Evolutionary conservation across 1,140 invertebrate genomes (phyloP), one percentile per base, ranked within the genome.

Genomic region (Hylaeus volcanicus): DNA sequence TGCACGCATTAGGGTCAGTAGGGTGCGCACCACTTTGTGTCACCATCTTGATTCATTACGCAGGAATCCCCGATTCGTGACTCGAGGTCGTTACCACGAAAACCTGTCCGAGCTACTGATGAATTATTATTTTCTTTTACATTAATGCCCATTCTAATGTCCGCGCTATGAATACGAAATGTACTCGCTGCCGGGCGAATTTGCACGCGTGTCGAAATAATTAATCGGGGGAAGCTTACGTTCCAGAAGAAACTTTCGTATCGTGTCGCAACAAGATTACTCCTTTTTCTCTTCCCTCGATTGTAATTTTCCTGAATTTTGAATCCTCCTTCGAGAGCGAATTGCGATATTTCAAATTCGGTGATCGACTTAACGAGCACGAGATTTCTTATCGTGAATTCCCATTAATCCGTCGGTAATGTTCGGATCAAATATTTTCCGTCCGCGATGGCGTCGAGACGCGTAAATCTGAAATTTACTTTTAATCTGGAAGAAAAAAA

Each of bases 21-120:
- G 80, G 73, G 68, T 72, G 74, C 74, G 74, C 74, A 60, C 60
- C 60, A 79, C 55, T 70, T 65, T 63, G 76, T 68, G 61, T 79
- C 74, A 58, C 68, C 69, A 81, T 69, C 77, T 72, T 79, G 66
- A 81, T 75, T 78, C 74, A 76, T 81, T 81, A 81, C 65, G 74
- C 74, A 71, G 66, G 74, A 78, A 78, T 78, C 58, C 60, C 43
- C 11, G 58, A 77, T 78, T 78, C 79, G 74, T 77, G 72, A 81
- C 82, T 56, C 51, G 56, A 15, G 66, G 51, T 63, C 74, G 58
- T 81, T 74, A 69, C 65, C 74, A 64, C 60, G 69, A 41, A 37
- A 72, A 70, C 68, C 56, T 72, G 68, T 61, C 75, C 68, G 45
- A 45, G 41, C 45, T 72, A 72, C 63, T 78, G 68, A 78, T 78